Percentiles rank a stretch among this genome's conserved stretches.
These are phyloP conservation scores for Calameuta filiformis DNA, from an alignment of 2,888 invertebrate species.

Conservation along the genomic window DNA sequence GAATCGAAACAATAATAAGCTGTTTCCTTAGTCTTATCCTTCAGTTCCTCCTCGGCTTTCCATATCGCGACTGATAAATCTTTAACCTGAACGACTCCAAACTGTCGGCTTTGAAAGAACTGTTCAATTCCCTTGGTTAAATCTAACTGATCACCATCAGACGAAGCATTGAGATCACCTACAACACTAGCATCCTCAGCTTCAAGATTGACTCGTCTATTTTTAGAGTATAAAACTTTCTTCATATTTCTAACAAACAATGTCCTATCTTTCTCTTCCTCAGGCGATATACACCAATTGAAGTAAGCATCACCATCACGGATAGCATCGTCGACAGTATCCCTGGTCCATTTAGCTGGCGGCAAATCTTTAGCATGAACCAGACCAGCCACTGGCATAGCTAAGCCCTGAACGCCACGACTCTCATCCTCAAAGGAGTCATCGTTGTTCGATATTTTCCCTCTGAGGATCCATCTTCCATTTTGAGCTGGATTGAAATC, in stretches of 20 bases:
- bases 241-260: slow-evolving; percentile 60
- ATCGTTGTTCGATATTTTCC: slow-evolving; percentile 44
- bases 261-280: slow-evolving; percentile 45
- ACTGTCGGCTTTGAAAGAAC: slow-evolving; percentile 59
- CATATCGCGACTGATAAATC: slow-evolving; percentile 63
- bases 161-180: slow-evolving; percentile 57
- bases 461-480: slow-evolving; percentile 54
- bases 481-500: slow-evolving; percentile 45
- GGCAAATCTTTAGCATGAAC: slow-evolving; percentile 54
- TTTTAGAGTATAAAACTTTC: slow-evolving; percentile 55
- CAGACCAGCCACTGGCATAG: slow-evolving; percentile 63
- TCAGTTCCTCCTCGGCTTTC: slow-evolving; percentile 57
- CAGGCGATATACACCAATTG: slow-evolving; percentile 52
- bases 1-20: slow-evolving; percentile 67
- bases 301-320: slow-evolving; percentile 65
- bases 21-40: slow-evolving; percentile 31
- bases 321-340: slow-evolving; percentile 64
- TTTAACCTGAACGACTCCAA: slow-evolving; percentile 62
- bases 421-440: slow-evolving; percentile 56
- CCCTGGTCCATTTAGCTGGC: slow-evolving; percentile 53
- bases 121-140: slow-evolving; percentile 55
- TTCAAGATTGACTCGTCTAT: slow-evolving; percentile 57
- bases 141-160: slow-evolving; percentile 46
- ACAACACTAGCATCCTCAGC: slow-evolving; percentile 52
- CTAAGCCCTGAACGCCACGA: slow-evolving; percentile 65